Conservation (phyloP, 2,797 vertebrate species). For the Cyprinodon diabolis region DNA sequence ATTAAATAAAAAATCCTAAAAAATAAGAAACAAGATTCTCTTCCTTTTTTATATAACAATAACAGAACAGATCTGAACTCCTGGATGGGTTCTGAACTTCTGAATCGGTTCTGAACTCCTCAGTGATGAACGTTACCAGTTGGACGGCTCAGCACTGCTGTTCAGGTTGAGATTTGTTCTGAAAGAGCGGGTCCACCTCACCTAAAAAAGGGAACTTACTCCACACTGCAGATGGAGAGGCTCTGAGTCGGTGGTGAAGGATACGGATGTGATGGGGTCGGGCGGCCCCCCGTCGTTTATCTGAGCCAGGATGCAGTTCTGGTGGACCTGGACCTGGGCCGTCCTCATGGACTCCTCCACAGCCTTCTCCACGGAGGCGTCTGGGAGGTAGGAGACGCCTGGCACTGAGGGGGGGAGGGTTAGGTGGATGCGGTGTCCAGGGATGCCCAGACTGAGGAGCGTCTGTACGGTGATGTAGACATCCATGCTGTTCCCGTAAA, state of each 20-base stretch:
- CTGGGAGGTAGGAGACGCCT: constrained; percentile 68
- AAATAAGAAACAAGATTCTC: too few species aligned
- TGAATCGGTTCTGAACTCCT: too few species aligned
- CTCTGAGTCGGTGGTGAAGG: constrained; percentile 78
- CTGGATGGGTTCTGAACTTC: too few species aligned
- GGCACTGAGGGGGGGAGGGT: constrained; percentile 72
- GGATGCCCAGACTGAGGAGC: constrained; percentile 83
- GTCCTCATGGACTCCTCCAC: constrained; percentile 66
- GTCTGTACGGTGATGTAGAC: constrained; percentile 84
- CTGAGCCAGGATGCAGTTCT: constrained; percentile 77
- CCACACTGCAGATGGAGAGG: constrained; percentile 82
- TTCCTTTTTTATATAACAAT: too few species aligned
- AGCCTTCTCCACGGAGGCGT: constrained; percentile 64
- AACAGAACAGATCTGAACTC: too few species aligned
- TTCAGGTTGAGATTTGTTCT: neutral
- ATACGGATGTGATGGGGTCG: constrained; percentile 76
- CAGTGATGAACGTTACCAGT: too few species aligned
- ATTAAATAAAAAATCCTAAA: too few species aligned
- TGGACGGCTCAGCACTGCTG: neutral
- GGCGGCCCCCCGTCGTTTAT: constrained; percentile 76
- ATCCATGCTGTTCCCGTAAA: constrained; percentile 89
- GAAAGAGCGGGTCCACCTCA: neutral
- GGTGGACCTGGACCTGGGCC: constrained; percentile 76
- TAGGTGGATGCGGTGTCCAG: constrained; percentile 81
- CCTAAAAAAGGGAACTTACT: constrained; percentile 76